Base-by-base conservation (phyloP, 2,888 invertebrate species). In the Eupithecia insigniata region DNA sequence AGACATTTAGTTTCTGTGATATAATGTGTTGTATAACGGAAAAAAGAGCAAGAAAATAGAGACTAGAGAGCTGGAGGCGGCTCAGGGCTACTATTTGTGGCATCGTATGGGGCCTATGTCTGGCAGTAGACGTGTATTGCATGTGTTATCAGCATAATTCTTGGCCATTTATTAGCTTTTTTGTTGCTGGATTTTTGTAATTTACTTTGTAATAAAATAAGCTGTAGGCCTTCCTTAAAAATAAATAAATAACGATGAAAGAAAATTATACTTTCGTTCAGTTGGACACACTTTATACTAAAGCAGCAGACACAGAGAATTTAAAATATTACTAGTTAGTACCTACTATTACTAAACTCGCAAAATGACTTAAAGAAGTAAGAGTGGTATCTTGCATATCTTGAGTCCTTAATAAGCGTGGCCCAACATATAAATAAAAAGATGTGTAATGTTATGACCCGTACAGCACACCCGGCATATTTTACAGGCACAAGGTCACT, bases 401-500 rank as follows among this genome's bases (percentile, higher is more conserved):
- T 28, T 28, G 28, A 60, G 16, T 55, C 26, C 55, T 2, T 55
- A 26, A 55, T 34, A 32, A 6, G 22, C 12, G 22, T 34, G 62
- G n/a, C 32, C 7, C 22, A 12, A 7, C n/a, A 36, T 12, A 22
- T 66, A 64, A 66, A 28, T 26, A 61, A 28, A 28, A 36, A 39
- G 30, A 64, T 73, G 71, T 76, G 76, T 75, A 76, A 76, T 73
- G 77, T n/a, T n/a, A 39, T 39, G 46, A 76, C 78, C 77, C 76
- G 69, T 75, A 64, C 67, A 71, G 60, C 67, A 66, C 34, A 72
- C 28, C 73, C 69, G 72, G 72, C 70, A 72, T 71, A 72, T 77
- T 78, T 71, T 66, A 69, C 64, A 68, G 68, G 65, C 70, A 69
- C 77, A 78, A 77, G 78, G 78, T 78, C 78, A 76, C 70, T 74